phyloP scores from a whole-genome alignment of 2,797 vertebrate genomes.

The Adelosebastes latens region DNA sequence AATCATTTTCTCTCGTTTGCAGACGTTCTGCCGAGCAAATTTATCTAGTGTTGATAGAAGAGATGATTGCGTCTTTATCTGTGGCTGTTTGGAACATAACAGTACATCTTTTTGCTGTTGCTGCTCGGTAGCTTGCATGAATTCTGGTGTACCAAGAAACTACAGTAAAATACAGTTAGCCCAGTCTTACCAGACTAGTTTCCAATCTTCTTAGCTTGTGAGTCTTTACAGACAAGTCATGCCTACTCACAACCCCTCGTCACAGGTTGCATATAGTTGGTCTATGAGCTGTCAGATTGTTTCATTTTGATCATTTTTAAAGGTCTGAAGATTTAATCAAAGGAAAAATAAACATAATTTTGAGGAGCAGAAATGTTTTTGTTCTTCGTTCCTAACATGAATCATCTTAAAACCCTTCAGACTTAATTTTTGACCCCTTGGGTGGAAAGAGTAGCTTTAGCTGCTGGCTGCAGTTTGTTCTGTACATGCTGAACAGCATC shows the following conservation, averaged over 20 bases:
- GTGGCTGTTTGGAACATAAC: neutral
- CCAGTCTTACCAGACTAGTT: neutral
- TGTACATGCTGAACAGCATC: neutral
- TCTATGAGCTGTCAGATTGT: neutral
- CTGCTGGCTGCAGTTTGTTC: neutral
- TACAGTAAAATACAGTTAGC: neutral
- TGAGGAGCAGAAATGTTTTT: neutral
- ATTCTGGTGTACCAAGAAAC: neutral
- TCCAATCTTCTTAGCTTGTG: neutral
- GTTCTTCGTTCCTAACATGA: neutral
- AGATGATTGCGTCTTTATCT: neutral
- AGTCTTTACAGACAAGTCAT: neutral
- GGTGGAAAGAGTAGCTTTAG: neutral
- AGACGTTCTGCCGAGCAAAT: neutral
- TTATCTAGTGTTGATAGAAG: neutral
- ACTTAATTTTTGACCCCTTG: neutral
- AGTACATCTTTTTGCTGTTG: neutral
- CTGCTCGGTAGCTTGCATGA: neutral
- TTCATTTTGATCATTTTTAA: neutral
- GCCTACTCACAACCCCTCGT: neutral
- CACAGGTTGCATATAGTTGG: neutral
- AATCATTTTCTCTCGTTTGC: neutral
- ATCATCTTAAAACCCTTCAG: neutral
- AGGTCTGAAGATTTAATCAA: neutral
- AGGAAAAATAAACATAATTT: neutral